Percentiles rank a stretch among this genome's conserved stretches.
Conservation (phyloP, 2,113 vertebrate genomes). For the Ellobius talpinus region DNA sequence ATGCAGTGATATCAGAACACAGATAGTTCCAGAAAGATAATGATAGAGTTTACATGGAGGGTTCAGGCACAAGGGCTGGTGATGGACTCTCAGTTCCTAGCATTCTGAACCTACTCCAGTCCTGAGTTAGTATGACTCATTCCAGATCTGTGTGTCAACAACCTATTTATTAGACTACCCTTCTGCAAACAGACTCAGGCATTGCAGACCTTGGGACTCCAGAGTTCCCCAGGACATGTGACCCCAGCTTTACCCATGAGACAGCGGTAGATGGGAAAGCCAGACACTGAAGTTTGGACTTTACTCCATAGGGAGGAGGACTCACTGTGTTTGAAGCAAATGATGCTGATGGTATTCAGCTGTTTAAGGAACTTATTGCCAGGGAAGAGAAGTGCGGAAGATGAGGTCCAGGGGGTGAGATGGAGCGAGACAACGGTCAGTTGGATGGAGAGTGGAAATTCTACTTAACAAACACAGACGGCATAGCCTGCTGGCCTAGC, state of each 20-base stretch:
- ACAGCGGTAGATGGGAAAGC: background rate
- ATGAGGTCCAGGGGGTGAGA: background rate
- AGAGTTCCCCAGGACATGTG: background rate
- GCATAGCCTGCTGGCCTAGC: background rate
- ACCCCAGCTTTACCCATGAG: background rate
- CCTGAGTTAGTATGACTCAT: background rate
- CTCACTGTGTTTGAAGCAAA: conserved; percentile 18
- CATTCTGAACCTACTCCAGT: background rate
- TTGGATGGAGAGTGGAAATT: background rate
- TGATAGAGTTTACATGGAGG: background rate
- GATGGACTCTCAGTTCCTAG: background rate
- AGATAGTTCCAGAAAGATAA: background rate
- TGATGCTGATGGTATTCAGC: background rate
- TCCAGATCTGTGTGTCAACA: background rate
- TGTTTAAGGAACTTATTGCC: background rate
- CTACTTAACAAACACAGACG: background rate
- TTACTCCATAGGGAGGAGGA: background rate
- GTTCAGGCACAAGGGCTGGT: background rate
- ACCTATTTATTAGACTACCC: background rate
- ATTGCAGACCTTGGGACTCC: background rate
- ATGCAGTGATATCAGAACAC: background rate
- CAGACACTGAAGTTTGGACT: background rate
- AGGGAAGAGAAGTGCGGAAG: background rate
- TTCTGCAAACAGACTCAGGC: background rate
- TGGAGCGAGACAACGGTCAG: background rate